A percentile compares a stretch with the other conserved stretches of the same genome.
phyloP scores from a whole-genome alignment of 2,888 invertebrate species.

The Melitaea athalia region DNA sequence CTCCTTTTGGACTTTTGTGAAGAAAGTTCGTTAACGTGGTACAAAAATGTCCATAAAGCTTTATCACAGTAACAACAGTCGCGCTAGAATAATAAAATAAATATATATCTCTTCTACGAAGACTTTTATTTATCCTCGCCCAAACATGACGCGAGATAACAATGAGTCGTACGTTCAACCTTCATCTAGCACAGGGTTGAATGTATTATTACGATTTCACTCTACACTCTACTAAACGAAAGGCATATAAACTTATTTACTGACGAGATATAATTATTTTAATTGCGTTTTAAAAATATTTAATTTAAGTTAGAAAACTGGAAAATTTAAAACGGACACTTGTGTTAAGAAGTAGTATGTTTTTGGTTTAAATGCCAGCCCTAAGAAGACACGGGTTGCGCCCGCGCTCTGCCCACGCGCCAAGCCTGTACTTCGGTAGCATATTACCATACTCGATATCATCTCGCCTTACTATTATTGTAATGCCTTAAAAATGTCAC shows the following conservation, averaged over 20 bases:
- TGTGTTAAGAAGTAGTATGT: neutral
- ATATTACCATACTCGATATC: slow-evolving; percentile 47
- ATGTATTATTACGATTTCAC: neutral
- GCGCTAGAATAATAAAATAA: slow-evolving; percentile 76
- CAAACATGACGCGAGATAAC: slow-evolving; percentile 74
- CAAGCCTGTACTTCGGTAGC: slow-evolving; percentile 36
- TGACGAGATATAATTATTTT: too few species aligned
- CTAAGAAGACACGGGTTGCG: slow-evolving; percentile 45
- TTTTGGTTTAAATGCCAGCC: slow-evolving; percentile 36
- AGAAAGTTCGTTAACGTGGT: slow-evolving; percentile 69
- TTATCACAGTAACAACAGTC: slow-evolving; percentile 70
- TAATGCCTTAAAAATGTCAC: slow-evolving; percentile 38
- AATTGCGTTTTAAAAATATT: neutral
- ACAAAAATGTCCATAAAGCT: slow-evolving; percentile 76
- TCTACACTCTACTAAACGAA: neutral
- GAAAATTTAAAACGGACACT: neutral
- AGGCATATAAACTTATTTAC: neutral
- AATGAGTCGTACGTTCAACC: slow-evolving; percentile 75
- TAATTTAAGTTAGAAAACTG: neutral
- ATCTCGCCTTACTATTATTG: slow-evolving; percentile 39
- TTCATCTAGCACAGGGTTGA: slow-evolving; percentile 49
- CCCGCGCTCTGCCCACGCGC: slow-evolving; percentile 52
- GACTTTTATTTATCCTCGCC: slow-evolving; percentile 76
- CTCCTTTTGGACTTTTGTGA: slow-evolving; percentile 35
- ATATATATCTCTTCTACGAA: slow-evolving; percentile 77